Evolutionary conservation across 2,113 vertebrate genomes (phyloP), one percentile per base, ranked within the genome.

Genomic region (Rhizomys pruinosus): DNA sequence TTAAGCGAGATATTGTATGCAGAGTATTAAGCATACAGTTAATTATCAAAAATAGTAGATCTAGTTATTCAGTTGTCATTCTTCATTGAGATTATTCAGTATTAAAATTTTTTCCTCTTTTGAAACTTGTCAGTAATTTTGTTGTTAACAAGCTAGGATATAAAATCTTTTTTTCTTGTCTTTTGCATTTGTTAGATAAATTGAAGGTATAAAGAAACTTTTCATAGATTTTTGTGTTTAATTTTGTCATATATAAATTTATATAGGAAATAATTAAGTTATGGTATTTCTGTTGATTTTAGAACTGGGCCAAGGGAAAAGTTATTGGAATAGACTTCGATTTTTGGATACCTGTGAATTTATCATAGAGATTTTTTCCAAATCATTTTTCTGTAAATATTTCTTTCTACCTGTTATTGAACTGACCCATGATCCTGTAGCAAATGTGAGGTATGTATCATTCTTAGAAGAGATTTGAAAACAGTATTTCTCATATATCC

Each of bases 271-370:
- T 52, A 69, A 72, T 86, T 93, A 94, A 87, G 72, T 68, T 79
- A 47, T 44, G 22, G 55, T n/a, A 77, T 80, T 92, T 69, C 96
- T 95, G 77, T 77, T 97, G 55, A 88, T 97, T 98, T 84, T 97
- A 99, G 99, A 99, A 97, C 96, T 99, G 80, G 99, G 99, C 91
- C 99, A 99, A 97, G 99, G 99, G 84, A 99, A 98, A 98, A 99
- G 99, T 97, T 99, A 99, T 34, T 99, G 99, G 99, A 99, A 99
- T 98, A 99, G 99, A 93, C 98, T 99, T 91, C 98, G 99, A 7
- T 99, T 99, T 98, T 98, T 99, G 92, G 99, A 99, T 96, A 98
- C 99, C 84, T 99, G 99, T 98, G 99, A 99, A 98, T 99, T 98
- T 91, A 99, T 99, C 95, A 99, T 99, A 92, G 99, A 99, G 87